A percentile compares a stretch with the other conserved stretches of the same genome.
Evolutionary conservation across 1,140 invertebrate species (phyloP).

Genomic region (Trachymyrmex septentrionalis): DNA sequence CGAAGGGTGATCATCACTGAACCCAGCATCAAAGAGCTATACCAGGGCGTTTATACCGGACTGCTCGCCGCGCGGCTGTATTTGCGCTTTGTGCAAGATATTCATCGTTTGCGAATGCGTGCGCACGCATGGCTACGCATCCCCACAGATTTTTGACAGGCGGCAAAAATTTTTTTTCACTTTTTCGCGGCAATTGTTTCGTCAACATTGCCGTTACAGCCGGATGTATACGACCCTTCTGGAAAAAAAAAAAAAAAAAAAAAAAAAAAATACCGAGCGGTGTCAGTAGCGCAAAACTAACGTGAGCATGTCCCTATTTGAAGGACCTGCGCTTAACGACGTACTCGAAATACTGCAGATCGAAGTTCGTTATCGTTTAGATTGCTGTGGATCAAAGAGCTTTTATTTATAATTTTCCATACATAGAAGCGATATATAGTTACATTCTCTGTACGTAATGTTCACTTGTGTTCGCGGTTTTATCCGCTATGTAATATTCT

Average conservation of each 20-base stretch:
- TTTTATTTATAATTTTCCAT: slow-evolving; percentile 42
- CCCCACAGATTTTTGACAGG: slow-evolving; percentile 1
- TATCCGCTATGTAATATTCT: not conserved
- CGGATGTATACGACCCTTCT: not conserved
- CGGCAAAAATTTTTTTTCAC: slow-evolving; percentile 54
- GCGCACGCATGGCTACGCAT: slow-evolving; percentile 35
- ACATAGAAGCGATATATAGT: not conserved
- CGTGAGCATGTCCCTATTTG: slow-evolving; percentile 21
- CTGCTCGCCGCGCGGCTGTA: slow-evolving; percentile 32
- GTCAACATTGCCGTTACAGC: not conserved
- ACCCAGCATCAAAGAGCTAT: slow-evolving; percentile 59
- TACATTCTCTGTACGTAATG: not conserved
- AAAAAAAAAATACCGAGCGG: not conserved
- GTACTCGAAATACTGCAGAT: slow-evolving; percentile 12
- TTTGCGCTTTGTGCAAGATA: slow-evolving; percentile 51
- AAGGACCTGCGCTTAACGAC: slow-evolving; percentile 40
- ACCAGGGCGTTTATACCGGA: slow-evolving; percentile 39
- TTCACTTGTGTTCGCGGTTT: slow-evolving; percentile 2
- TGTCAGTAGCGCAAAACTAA: slow-evolving; percentile 35
- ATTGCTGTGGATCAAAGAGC: slow-evolving; percentile 29
- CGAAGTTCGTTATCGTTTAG: slow-evolving; percentile 38
- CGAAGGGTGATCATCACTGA: slow-evolving; percentile 59
- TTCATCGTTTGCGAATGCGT: slow-evolving; percentile 11
- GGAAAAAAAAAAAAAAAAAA: not conserved
- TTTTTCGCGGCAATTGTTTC: slow-evolving; percentile 43